Base-by-base conservation (phyloP, 2,888 invertebrate species). In the Apodemia mormo region DNA sequence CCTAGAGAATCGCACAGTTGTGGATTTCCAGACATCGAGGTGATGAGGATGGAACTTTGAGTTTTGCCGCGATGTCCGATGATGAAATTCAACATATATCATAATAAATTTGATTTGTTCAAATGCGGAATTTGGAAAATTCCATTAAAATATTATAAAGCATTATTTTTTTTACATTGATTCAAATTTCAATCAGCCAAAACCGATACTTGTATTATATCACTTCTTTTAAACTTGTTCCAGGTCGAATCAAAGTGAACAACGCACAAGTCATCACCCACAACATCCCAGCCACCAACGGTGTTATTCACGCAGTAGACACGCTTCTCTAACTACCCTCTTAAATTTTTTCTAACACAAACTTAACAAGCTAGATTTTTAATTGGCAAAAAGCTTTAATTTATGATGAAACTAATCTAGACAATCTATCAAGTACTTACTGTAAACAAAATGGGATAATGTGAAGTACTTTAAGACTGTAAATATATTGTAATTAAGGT, bases 271-370 rank as follows among this genome's bases (percentile, higher is more conserved):
- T 97, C 81, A 90, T 96, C 73, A 97, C 97, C 67, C 96, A 96
- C 85, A 97, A 97, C 87, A 96, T 97, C 79, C 97, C 97, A 68
- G 96, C 97, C 68, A 97, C 97, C 68, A 97, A 97, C 85, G 97
- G 97, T 77, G 97, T 97, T 72, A 96, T 97, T 79, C 97, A 97
- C 85, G 97, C 97, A 10, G 93, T 97, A 74, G 97, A 97, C 82
- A 87, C 87, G 68, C 82, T 93, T n/a, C 84, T 93, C 75, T 92
- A 85, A 70, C 72, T 76, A 75, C 77, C 78, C 79, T 78, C 78
- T 79, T 80, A 14, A 40, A 64, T 37, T 37, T 12, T 14, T 30
- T 61, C 12, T 22, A 54, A 22, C 5, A 61, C 33, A 61, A 61
- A 7, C 37, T 37, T 33, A 37, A 64, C 33, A 33, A 37, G 33